phyloP scores from a whole-genome alignment of 1,140 invertebrate genomes.

The Helicorthomorpha holstii region DNA sequence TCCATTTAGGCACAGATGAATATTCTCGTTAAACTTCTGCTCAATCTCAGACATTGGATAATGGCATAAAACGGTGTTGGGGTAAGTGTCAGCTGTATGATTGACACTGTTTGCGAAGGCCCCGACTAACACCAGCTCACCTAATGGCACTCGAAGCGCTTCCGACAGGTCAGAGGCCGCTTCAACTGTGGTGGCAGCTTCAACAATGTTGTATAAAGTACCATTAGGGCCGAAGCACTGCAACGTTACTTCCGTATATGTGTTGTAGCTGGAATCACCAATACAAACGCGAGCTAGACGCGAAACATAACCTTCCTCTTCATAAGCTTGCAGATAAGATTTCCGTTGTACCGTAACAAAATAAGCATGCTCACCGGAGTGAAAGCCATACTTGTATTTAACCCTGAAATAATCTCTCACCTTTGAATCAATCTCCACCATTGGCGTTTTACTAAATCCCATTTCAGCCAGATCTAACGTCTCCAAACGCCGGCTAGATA shows the following conservation, averaged over 20 bases:
- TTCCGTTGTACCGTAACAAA: conserved; percentile 88
- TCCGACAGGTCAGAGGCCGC: conserved; percentile 63
- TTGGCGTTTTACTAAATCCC: conserved; percentile 69
- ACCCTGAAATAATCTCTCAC: conserved; percentile 88
- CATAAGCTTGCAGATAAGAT: conserved; percentile 58
- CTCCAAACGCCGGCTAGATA: conserved; percentile 64
- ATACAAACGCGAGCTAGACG: conserved; percentile 80
- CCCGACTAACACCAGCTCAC: conserved; percentile 59
- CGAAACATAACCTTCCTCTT: conserved; percentile 81
- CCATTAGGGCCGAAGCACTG: conserved; percentile 50
- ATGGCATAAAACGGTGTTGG: conserved; percentile 47
- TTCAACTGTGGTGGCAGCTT: conserved; percentile 68
- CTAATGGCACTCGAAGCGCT: conserved; percentile 53
- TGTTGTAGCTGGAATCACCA: conserved; percentile 78
- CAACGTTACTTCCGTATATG: conserved; percentile 83
- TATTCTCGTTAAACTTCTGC: conserved; percentile 84
- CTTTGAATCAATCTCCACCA: conserved; percentile 79
- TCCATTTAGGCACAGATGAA: conserved; percentile 92
- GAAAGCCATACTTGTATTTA: conserved; percentile 88
- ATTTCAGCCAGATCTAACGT: conserved; percentile 59
- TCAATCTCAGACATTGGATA: conserved; percentile 63
- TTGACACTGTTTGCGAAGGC: conserved; percentile 68
- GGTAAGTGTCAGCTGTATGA: conserved; percentile 54
- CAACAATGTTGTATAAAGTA: conserved; percentile 61
- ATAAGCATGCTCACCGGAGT: conserved; percentile 83